phyloP scores from a whole-genome alignment of 2,113 vertebrate genomes.

The Pelecanoides urinatrix region DNA sequence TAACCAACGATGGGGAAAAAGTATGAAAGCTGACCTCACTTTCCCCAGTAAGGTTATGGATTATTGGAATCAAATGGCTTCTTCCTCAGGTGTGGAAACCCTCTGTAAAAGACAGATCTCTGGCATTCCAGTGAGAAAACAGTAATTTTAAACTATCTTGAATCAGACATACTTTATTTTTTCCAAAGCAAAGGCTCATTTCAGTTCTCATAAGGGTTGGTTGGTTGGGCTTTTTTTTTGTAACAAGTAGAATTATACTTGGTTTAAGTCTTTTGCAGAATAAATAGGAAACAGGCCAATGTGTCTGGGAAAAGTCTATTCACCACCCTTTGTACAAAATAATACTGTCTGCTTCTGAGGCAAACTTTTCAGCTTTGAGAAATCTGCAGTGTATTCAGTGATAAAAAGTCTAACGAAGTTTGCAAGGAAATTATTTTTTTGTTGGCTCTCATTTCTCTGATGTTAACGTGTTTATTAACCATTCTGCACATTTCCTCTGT shows the following conservation, averaged over 20 bases:
- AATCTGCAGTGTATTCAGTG: background rate
- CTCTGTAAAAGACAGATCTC: background rate
- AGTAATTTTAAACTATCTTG: background rate
- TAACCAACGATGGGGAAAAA: rapidly evolving
- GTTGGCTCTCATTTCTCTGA: background rate
- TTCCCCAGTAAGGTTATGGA: background rate
- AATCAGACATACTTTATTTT: background rate
- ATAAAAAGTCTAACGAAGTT: background rate
- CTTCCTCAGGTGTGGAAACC: background rate
- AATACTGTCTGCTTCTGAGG: background rate
- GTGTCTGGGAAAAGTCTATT: background rate
- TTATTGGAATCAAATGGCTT: background rate
- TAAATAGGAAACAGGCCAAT: background rate
- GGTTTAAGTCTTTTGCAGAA: background rate
- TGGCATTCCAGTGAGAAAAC: background rate
- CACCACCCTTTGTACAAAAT: background rate
- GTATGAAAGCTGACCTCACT: background rate
- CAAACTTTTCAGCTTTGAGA: background rate
- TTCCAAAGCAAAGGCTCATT: background rate
- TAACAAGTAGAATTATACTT: background rate
- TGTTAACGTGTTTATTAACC: background rate
- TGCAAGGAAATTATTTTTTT: background rate
- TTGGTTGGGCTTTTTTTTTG: background rate
- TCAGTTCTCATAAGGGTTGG: background rate
- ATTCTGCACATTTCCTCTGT: background rate